Evolutionary conservation across 2,797 vertebrate species (phyloP), one percentile per base, ranked within the genome.

Genomic region (Cynodonichthys magdalenae): DNA sequence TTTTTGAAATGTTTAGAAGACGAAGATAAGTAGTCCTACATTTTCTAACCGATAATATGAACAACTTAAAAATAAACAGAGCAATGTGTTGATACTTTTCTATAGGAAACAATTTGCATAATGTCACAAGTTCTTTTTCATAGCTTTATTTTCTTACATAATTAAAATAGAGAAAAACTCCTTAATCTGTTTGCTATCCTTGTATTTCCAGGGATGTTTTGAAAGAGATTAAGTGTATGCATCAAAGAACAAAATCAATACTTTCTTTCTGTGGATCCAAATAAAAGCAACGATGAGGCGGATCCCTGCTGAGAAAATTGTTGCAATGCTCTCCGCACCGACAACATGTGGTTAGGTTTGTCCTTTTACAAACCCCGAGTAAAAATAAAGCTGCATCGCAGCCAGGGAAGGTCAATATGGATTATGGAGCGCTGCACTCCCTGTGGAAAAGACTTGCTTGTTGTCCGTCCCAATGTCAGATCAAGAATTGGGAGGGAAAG

Each of bases 401-500:
- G 82, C 86, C 89, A 87, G 79, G 76, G 82, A 90, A 91, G 91
- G 91, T 91, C 91, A 90, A 86, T 76, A 90, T 88, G 90, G 90
- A 90, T 90, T 89, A 90, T 83, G 79, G 78, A 86, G 77, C 70
- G 6, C 65, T 61, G 77, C 44, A 34, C 82, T 91, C 87, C 89
- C 89, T 3, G 59, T 65, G 89, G 85, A 89, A 85, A 90, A 85
- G 80, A 86, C 57, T 79, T 90, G 90, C 90, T 91, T 92, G 89
- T 91, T 90, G 90, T 92, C 85, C 47, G 64, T 88, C 85, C 87
- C 90, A 87, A 89, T 90, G 89, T 91, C 88, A 90, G 85, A 89
- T 90, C 73, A 50, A 85, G 89, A 86, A 89, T 83, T 72, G 65
- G 82, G 80, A 74, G 75, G 84, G 83, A 89, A 90, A 92, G 89